Conservation (phyloP, 2,113 vertebrate species). For the Todiramphus chloris region DNA sequence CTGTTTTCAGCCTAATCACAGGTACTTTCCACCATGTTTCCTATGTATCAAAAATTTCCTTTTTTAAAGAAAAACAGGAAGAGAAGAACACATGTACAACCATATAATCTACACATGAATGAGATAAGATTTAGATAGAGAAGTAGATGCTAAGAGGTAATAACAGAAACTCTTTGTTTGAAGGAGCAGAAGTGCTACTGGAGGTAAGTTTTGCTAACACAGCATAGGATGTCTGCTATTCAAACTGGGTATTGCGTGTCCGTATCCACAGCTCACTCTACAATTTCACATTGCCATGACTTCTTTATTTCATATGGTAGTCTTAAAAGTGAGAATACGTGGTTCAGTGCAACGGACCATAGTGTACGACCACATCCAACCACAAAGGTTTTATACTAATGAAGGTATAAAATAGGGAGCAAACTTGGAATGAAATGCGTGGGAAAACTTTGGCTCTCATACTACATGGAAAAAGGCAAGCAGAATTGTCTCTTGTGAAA, state of each 20-base stretch:
- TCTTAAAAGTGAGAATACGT: conserved; percentile 1
- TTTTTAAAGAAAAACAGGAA: background rate
- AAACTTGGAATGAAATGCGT: conserved; percentile 8
- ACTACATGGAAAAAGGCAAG: background rate
- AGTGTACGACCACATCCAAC: background rate
- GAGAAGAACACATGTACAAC: background rate
- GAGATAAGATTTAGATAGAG: background rate
- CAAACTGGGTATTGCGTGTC: background rate
- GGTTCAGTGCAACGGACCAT: background rate
- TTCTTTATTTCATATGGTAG: background rate
- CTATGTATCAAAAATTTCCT: background rate
- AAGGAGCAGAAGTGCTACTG: background rate
- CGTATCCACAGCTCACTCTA: background rate
- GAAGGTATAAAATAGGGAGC: conserved; percentile 6
- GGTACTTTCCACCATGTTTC: background rate
- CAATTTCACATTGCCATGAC: background rate
- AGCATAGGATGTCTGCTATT: background rate
- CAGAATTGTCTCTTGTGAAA: conserved; percentile 36
- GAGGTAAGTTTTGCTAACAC: background rate
- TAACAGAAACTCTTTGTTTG: background rate
- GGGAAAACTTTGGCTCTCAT: background rate
- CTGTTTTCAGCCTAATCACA: background rate
- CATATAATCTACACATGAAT: background rate
- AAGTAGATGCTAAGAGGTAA: background rate
- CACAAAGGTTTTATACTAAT: background rate